phyloP scores from a whole-genome alignment of 1,140 invertebrate genomes.

The Drosophila obscura region DNA sequence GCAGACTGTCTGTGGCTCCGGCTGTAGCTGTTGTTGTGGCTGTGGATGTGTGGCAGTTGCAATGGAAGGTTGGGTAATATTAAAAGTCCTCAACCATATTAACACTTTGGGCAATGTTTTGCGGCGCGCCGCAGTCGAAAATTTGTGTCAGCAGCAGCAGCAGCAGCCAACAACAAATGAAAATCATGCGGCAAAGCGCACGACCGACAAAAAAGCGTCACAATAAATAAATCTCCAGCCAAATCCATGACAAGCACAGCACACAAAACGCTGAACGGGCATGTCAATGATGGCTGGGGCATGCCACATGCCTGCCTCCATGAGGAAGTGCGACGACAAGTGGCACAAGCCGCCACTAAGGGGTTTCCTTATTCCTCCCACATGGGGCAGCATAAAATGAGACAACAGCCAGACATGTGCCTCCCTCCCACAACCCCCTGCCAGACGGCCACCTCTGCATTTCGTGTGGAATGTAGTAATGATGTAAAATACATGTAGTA shows the following conservation, averaged over 20 bases:
- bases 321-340: constrained; percentile 65
- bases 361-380: constrained; percentile 64
- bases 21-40: constrained; percentile 17
- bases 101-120: constrained; percentile 79
- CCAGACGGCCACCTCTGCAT: too few species aligned
- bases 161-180: constrained; percentile 36
- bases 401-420: not conserved
- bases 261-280: constrained; percentile 33
- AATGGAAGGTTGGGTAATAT: constrained; percentile 62
- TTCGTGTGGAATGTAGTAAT: too few species aligned
- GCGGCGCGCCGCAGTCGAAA: constrained; percentile 72
- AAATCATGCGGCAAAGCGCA: constrained; percentile 72
- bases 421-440: too few species aligned
- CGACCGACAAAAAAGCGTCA: constrained; percentile 54
- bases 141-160: constrained; percentile 66
- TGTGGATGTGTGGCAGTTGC: constrained; percentile 1
- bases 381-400: constrained; percentile 55
- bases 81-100: constrained; percentile 82
- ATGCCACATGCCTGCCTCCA: constrained; percentile 31
- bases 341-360: constrained; percentile 32
- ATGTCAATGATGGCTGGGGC: constrained; percentile 42
- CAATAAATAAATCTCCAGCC: constrained; percentile 53
- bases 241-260: constrained; percentile 34
- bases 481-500: too few species aligned
- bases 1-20: constrained; percentile 49